These are phyloP conservation scores for Pica pica DNA, from an alignment of 2,113 vertebrate species.

Conservation along the genomic window DNA sequence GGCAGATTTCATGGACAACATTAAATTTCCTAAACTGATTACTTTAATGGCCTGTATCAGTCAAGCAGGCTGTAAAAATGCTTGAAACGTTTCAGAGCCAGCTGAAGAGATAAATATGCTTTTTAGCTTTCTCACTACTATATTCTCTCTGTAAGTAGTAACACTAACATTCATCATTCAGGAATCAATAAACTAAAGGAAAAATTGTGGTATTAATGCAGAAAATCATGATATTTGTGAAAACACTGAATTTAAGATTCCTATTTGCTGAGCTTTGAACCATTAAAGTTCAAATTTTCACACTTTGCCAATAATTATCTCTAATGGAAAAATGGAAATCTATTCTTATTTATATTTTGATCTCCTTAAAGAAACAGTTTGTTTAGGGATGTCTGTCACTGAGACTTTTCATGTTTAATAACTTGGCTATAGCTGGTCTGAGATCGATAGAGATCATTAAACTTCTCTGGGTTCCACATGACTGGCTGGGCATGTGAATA, in stretches of 20 bases:
- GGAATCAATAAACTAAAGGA: background rate
- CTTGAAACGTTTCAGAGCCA: background rate
- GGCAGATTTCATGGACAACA: background rate
- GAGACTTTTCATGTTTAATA: background rate
- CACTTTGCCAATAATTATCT: background rate
- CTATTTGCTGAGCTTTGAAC: background rate
- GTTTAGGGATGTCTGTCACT: background rate
- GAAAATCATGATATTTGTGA: background rate
- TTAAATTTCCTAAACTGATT: slow-evolving; percentile 3
- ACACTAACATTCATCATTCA: background rate
- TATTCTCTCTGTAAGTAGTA: background rate
- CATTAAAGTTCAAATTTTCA: background rate
- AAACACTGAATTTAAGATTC: background rate
- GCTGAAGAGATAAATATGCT: background rate
- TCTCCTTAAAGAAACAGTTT: background rate
- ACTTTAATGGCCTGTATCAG: background rate
- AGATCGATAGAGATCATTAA: background rate
- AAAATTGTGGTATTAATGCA: background rate
- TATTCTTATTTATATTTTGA: background rate
- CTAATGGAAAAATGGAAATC: background rate
- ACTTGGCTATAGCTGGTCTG: background rate
- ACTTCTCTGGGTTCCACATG: background rate
- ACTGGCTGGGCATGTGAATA: background rate
- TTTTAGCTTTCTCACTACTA: background rate
- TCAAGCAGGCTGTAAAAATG: background rate